Base-by-base conservation (phyloP, 2,888 invertebrate species). In the Malthinus seriepunctatus region DNA sequence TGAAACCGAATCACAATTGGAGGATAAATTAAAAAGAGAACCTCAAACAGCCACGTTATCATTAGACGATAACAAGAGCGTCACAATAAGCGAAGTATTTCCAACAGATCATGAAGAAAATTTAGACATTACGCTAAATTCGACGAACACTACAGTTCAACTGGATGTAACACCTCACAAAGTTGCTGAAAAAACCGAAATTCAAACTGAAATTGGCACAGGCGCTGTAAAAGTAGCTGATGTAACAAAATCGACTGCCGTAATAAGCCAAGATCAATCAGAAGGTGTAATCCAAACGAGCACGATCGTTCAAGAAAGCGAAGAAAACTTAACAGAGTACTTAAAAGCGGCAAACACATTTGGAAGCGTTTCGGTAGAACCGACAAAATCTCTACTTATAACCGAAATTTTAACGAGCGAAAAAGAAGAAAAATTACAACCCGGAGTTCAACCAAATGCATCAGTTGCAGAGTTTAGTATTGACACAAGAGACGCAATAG, bases 331-430 rank as follows among this genome's bases (percentile, higher is more conserved):
- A 12, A 38, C 23, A 6, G 14, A 48, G 6, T 45, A 59, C 34
- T 34, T 63, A 9, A 65, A 62, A 60, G 51, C 49, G 9, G 56
- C 35, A 44, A 63, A 70, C 1, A 79, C 77, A 62, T 75, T 73
- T 51, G 81, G 82, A 8, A 75, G 78, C 48, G 57, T 80, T 12
- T 69, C 71, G 3, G 59, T 83, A 12, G 79, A 81, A 67, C 78
- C 78, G 65, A 75, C 71, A 12, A 76, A 75, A 63, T 73, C 77
- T 10, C 67, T 80, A 8, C 74, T 75, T 1, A 71, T 83, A 1
- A 81, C 76, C 39, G 83, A 85, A 76, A 75, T 81, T 32, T 73
- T 81, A 58, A 65, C 78, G 10, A 81, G 82, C 65, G 85, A 86
- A 72, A 75, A 71, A 56, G 82, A 82, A 70, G 71, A 73, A 49